phyloP scores from a whole-genome alignment of 2,113 vertebrate species.

The Butorides virescens region DNA sequence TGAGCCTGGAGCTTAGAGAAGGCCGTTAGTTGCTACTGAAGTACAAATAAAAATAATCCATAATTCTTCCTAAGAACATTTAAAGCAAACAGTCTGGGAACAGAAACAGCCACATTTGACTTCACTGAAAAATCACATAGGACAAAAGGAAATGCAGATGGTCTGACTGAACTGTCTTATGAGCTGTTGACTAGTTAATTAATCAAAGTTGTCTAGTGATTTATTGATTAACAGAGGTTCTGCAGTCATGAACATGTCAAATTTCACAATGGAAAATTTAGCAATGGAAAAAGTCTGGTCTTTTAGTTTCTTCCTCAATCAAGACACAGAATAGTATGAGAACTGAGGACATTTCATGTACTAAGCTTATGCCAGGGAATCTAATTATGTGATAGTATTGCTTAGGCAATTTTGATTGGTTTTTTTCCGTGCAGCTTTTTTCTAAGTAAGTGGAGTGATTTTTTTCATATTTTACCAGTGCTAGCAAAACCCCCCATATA shows the following conservation, averaged over 20 bases:
- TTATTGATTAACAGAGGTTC: constrained; percentile 55
- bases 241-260: constrained; percentile 38
- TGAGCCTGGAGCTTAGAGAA: not conserved
- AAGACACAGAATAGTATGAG: constrained; percentile 38
- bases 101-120: not conserved
- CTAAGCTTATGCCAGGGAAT: constrained; percentile 19
- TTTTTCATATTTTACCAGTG: not conserved
- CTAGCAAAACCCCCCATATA: not conserved
- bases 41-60: constrained; percentile 41
- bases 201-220: constrained; percentile 57
- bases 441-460: not conserved
- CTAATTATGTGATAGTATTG: constrained; percentile 20
- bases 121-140: constrained; percentile 29
- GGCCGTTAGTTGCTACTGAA: constrained; percentile 36
- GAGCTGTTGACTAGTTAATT: constrained; percentile 64
- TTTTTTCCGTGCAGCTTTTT: constrained; percentile 25
- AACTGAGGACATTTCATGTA: constrained; percentile 15
- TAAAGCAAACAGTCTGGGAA: constrained; percentile 52
- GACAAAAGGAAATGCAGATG: constrained; percentile 62
- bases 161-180: constrained; percentile 43
- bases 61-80: constrained; percentile 36
- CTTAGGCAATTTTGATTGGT: constrained; percentile 9
- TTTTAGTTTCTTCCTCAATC: constrained; percentile 36
- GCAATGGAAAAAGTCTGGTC: constrained; percentile 63
- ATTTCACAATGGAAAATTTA: constrained; percentile 69